A percentile compares a stretch with the other conserved stretches of the same genome.
These are phyloP conservation scores for Sebastes steindachneri DNA, from an alignment of 2,797 vertebrate species.

Conservation along the genomic window DNA sequence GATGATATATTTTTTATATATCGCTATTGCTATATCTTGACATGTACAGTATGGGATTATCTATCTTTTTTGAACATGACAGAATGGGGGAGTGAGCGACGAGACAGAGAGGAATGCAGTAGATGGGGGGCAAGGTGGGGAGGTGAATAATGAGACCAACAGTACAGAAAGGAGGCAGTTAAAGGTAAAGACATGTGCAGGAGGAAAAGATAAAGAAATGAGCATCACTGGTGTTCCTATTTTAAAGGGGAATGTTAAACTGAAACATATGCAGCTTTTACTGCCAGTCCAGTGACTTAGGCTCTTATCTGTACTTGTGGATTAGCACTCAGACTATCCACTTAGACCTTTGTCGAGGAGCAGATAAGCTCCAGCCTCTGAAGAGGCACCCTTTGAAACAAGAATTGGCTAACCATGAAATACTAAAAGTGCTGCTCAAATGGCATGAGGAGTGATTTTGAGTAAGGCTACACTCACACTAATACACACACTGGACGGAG, in stretches of 20 bases:
- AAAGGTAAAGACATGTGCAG: background rate
- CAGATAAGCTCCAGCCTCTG: slow-evolving; percentile 38
- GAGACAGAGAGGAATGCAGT: background rate
- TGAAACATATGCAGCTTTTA: slow-evolving; percentile 30
- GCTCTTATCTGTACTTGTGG: slow-evolving; percentile 27
- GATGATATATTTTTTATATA: background rate
- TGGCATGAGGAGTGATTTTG: background rate
- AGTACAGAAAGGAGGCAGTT: background rate
- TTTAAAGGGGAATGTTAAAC: background rate
- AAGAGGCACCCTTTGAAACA: slow-evolving; percentile 15
- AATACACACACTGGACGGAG: too few relatives aligned
- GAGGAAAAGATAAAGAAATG: background rate
- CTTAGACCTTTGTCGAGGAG: slow-evolving; percentile 37
- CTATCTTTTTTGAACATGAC: background rate
- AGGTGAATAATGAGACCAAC: background rate
- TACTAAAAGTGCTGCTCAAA: background rate
- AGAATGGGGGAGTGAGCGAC: background rate
- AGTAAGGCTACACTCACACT: background rate
- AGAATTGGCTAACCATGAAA: slow-evolving; percentile 6
- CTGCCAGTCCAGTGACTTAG: slow-evolving; percentile 11
- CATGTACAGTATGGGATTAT: background rate
- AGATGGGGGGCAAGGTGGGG: background rate
- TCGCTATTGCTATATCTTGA: background rate
- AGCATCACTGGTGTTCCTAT: background rate
- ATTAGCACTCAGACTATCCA: slow-evolving; percentile 45